Evolutionary conservation across 2,888 invertebrate genomes (phyloP).

Genomic region (Ichneumoninae sp.): DNA sequence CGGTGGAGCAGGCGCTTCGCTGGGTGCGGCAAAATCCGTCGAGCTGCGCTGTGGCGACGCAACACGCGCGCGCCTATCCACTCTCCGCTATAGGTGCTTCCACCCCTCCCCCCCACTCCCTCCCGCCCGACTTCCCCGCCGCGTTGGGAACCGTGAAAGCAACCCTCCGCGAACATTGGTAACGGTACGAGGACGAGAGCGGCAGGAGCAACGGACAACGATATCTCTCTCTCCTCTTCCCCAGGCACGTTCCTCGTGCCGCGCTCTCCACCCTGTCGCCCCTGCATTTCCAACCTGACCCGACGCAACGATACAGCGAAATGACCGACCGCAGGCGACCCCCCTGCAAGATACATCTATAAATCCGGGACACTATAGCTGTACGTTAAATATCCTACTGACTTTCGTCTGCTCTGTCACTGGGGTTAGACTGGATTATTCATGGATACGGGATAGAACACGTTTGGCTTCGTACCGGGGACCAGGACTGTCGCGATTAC

Average conservation of each 20-base stretch:
- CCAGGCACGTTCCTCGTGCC: neutral
- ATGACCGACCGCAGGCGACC: slow-evolving; percentile 23
- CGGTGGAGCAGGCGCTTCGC: slow-evolving; percentile 76
- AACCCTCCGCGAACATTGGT: slow-evolving; percentile 53
- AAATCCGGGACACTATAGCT: slow-evolving; percentile 1
- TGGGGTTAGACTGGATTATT: slow-evolving; percentile 60
- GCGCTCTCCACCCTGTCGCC: slow-evolving; percentile 2
- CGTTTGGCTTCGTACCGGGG: too few relatives aligned
- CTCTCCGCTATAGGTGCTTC: slow-evolving; percentile 19
- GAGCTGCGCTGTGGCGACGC: slow-evolving; percentile 69
- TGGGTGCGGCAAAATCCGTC: slow-evolving; percentile 83
- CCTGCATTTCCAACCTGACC: slow-evolving; percentile 34
- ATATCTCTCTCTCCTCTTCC: slow-evolving; percentile 3
- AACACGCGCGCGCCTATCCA: slow-evolving; percentile 30
- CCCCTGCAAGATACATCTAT: slow-evolving; percentile 27
- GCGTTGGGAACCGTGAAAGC: slow-evolving; percentile 50
- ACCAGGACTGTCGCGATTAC: neutral
- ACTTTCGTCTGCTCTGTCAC: slow-evolving; percentile 39
- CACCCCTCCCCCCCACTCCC: slow-evolving; percentile 26
- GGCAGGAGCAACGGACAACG: slow-evolving; percentile 3
- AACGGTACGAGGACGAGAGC: slow-evolving; percentile 50
- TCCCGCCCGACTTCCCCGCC: neutral
- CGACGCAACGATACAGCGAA: slow-evolving; percentile 34
- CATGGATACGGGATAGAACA: slow-evolving; percentile 26
- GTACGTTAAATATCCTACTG: slow-evolving; percentile 26